Percentiles rank a stretch among this genome's conserved stretches.
Evolutionary conservation across 2,888 invertebrate genomes (phyloP).

Genomic region (Rhynchonema sp.): DNA sequence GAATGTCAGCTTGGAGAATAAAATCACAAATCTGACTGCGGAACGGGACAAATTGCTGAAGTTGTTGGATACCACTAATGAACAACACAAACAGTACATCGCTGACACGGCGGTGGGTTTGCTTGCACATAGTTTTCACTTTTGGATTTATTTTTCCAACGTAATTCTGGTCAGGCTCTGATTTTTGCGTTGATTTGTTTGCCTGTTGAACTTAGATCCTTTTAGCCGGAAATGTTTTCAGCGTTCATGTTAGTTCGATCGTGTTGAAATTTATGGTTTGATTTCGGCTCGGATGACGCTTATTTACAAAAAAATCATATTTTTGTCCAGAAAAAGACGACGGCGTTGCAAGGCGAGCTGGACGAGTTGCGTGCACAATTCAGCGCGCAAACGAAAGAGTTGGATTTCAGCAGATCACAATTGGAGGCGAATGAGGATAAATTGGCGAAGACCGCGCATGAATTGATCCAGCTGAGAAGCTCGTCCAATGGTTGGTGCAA

Average conservation of each 20-base stretch:
- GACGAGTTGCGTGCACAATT: not conserved
- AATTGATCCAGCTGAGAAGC: not conserved
- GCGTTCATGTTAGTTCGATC: too few species aligned
- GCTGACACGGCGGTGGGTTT: not conserved
- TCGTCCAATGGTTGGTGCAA: not conserved
- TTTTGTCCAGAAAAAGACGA: constrained; percentile 1
- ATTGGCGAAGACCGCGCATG: not conserved
- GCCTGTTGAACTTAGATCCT: too few species aligned
- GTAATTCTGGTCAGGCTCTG: too few species aligned
- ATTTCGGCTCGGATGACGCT: too few species aligned
- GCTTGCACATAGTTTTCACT: too few species aligned
- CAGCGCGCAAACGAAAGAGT: too few species aligned
- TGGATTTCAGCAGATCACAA: too few species aligned
- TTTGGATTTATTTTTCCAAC: too few species aligned
- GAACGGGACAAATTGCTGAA: constrained; percentile 1
- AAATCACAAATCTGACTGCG: not conserved
- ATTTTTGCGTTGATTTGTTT: too few species aligned
- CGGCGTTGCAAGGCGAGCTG: not conserved
- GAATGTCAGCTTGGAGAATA: not conserved
- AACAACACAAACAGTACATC: constrained; percentile 4
- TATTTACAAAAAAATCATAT: not conserved
- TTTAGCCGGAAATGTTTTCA: too few species aligned
- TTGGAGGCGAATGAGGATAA: not conserved
- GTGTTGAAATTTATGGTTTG: too few species aligned
- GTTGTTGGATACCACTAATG: not conserved